Base-by-base conservation (phyloP, 2,113 vertebrate species). In the Atractosteus spatula region DNA sequence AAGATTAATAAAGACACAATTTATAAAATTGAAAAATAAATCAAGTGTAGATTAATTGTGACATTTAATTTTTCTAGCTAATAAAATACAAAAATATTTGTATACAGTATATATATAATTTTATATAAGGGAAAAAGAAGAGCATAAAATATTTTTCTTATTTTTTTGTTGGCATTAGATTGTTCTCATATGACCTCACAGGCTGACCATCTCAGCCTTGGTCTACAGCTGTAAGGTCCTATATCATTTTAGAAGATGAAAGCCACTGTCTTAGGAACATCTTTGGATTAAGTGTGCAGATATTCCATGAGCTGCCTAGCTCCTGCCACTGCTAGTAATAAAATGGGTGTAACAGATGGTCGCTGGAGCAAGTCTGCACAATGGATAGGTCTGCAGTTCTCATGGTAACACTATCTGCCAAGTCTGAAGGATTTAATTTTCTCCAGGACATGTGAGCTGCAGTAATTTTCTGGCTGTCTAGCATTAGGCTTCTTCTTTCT, bases 321-420 rank as follows among this genome's bases (percentile, higher is more conserved):
- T 55, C 77, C 59, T 62, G 54, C 41, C 71, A 13, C 62, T 76
- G 68, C 68, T 55, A 71, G 83, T 81, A 82, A 77, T 70, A 80
- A 94, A 96, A 95, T 95, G 93, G 93, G 91, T 95, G 94, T 94
- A 96, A 96, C 96, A 97, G 95, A 97, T 96, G 96, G 94, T 94
- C 94, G 92, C 91, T 95, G 91, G 94, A 95, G 94, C 92, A 91
- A 93, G 92, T 88, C 92, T 94, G 94, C 91, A 94, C 92, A 94
- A 94, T 94, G 92, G 92, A 92, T 92, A 92, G 94, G 91, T 94
- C 92, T 92, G 92, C 93, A 92, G 94, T 94, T 94, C 93, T 95
- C 93, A 94, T 94, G 92, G 93, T 94, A 95, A 94, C 94, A 87
- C 91, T 92, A 92, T 94, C 92, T 93, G 92, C 92, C 92, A 93